Conservation (phyloP, 2,888 invertebrate species). For the Drosophila macrospina region DNA sequence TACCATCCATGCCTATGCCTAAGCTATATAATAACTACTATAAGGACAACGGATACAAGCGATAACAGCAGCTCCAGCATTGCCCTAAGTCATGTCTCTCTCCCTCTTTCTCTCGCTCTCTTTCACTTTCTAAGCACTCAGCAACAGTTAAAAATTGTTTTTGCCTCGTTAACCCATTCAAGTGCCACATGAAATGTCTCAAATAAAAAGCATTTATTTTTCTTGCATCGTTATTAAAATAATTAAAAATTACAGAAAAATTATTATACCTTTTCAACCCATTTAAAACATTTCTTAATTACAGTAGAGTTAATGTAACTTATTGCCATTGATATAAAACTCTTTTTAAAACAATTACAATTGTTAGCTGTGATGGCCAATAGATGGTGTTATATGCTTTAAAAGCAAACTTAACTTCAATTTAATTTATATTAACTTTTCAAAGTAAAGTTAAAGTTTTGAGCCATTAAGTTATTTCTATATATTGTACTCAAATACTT, state of each 20-base stretch:
- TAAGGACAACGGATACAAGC: slow-evolving; percentile 28
- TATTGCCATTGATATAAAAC: too few species aligned
- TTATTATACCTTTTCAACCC: not conserved
- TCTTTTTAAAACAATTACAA: too few species aligned
- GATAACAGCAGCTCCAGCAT: slow-evolving; percentile 35
- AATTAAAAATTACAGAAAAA: not conserved
- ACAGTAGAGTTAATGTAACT: too few species aligned
- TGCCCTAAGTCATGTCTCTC: slow-evolving; percentile 16
- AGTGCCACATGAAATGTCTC: not conserved
- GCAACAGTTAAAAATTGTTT: slow-evolving; percentile 58
- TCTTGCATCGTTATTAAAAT: not conserved
- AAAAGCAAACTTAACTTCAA: too few species aligned
- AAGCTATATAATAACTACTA: slow-evolving; percentile 35
- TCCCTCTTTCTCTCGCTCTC: too few species aligned
- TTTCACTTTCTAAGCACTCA: slow-evolving; percentile 34
- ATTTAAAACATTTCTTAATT: not conserved
- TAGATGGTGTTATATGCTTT: too few species aligned
- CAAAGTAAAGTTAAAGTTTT: too few species aligned
- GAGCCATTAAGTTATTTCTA: too few species aligned
- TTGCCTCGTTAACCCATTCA: slow-evolving; percentile 51
- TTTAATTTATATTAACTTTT: too few species aligned
- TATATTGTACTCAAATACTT: too few species aligned
- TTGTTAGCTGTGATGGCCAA: too few species aligned
- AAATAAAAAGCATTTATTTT: not conserved
- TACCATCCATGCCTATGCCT: slow-evolving; percentile 46